These are phyloP conservation scores for Oryzias melastigma DNA, from an alignment of 2,113 vertebrate genomes.

Conservation along the genomic window DNA sequence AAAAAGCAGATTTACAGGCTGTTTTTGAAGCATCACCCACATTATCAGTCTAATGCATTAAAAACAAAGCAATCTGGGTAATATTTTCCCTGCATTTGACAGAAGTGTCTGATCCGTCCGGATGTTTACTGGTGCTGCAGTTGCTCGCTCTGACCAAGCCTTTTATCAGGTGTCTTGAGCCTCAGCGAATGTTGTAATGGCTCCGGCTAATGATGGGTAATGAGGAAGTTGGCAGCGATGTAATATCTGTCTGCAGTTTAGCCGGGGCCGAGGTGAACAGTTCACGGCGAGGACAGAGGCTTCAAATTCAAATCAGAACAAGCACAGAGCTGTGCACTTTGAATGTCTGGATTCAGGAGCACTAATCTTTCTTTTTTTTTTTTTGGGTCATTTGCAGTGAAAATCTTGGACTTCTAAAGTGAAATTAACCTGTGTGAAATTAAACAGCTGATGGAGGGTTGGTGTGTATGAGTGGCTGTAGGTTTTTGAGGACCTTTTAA, in stretches of 20 bases:
- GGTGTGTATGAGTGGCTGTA: too few relatives aligned
- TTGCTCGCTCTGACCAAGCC: slow-evolving; percentile 28
- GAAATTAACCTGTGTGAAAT: too few relatives aligned
- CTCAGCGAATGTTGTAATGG: slow-evolving; percentile 22
- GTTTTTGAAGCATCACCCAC: not conserved
- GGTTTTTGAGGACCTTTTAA: too few relatives aligned
- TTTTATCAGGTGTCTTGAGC: slow-evolving; percentile 44
- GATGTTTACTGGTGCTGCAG: slow-evolving; percentile 48
- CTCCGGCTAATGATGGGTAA: slow-evolving; percentile 59
- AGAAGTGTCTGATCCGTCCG: slow-evolving; percentile 30
- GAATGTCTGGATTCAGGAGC: not conserved
- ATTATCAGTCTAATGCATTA: too few relatives aligned
- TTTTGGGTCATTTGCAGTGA: too few relatives aligned
- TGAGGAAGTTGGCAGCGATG: slow-evolving; percentile 57
- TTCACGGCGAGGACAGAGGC: slow-evolving; percentile 49
- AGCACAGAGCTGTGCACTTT: slow-evolving; percentile 9
- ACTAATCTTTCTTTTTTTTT: not conserved
- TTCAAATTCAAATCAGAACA: slow-evolving; percentile 30
- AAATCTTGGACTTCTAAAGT: too few relatives aligned
- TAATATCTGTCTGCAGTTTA: slow-evolving; percentile 34
- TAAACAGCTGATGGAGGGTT: too few relatives aligned
- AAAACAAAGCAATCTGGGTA: too few relatives aligned
- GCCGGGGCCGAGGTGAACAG: slow-evolving; percentile 44
- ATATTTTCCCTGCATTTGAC: not conserved
- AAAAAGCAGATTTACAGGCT: slow-evolving; percentile 11